Percentiles rank a stretch among this genome's conserved stretches.
Evolutionary conservation across 2,797 vertebrate species (phyloP).

Genomic region (Lophotriccus pileatus): DNA sequence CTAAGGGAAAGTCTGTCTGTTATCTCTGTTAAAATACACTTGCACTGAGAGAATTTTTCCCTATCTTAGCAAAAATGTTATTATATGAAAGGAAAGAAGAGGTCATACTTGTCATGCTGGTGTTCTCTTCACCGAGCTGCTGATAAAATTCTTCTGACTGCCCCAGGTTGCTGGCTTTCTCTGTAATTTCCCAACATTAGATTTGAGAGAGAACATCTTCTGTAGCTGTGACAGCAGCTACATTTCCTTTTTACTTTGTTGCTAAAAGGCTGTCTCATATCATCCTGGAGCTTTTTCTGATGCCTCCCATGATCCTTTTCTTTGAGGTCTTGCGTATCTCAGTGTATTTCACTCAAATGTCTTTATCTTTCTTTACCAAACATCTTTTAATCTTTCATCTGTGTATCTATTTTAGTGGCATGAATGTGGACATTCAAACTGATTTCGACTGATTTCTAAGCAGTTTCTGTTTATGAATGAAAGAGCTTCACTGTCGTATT

Average conservation of each 20-base stretch:
- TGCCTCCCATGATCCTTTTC: not conserved
- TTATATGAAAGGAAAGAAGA: conserved; percentile 25
- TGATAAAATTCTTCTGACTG: not conserved
- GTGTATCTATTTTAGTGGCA: not conserved
- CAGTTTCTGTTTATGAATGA: not conserved
- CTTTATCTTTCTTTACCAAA: not conserved
- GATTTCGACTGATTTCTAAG: not conserved
- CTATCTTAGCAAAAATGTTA: not conserved
- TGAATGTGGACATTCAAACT: not conserved
- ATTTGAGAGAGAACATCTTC: conserved; percentile 2
- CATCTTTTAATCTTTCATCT: not conserved
- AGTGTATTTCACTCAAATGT: not conserved
- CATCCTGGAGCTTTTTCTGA: not conserved
- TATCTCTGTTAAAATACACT: conserved; percentile 3
- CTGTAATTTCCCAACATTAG: conserved; percentile 12
- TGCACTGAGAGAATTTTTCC: not conserved
- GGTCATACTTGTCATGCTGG: conserved; percentile 20
- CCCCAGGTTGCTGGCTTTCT: not conserved
- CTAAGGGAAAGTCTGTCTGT: not conserved
- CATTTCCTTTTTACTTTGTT: not conserved
- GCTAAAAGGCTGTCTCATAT: not conserved
- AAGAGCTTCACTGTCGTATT: not conserved
- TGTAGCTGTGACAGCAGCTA: not conserved
- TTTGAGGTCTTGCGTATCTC: not conserved
- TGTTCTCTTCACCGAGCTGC: not conserved